Evolutionary conservation across 92 coral and sea anemone species (phyloP), one percentile per base, ranked within the genome.

Genomic region (Bergia puertoricense): DNA sequence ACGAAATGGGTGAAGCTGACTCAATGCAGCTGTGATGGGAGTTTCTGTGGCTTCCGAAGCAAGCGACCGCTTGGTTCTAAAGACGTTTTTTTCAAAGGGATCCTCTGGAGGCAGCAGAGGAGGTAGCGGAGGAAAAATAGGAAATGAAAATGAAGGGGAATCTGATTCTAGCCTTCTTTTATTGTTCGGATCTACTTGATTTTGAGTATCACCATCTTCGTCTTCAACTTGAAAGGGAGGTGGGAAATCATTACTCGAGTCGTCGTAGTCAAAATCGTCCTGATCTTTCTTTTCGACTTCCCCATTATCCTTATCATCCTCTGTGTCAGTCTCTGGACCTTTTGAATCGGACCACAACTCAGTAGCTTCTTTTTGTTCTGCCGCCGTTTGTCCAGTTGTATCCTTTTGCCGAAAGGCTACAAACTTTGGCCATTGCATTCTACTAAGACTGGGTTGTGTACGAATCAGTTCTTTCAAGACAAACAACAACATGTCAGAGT

Each of bases 401-500:
- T 16, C 41, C 79, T 84, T 84, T 45, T 37, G n/a, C 0, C 10
- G 87, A 14, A 71, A 67, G 46, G 77, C 14, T 3, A 84, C 87
- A 48, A 84, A 84, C 45, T 46, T 45, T 37, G 87, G 87, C 87
- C 78, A 84, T 72, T 39, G 86, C 16, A 0, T 45, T 0, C 15
- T 18, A 44, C 45, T 16, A 50, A 20, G 37, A 20, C 22, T 18
- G 10, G 66, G 38, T 7, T 79, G 79, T 10, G 51, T 68, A 45
- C 65, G 79, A 84, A 84, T 69, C 15, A 84, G 65, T 10, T 84
- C 87, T 84, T 84, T 84, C 42, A 84, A 14, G 15, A 71, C 79
- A 72, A 84, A 84, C 10, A 46, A 74, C 57, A 68, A 72, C 48
- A 71, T 16, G 45, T 45, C 87, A 71, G 66, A 71, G 62, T 30